Base-by-base conservation (phyloP, 2,888 invertebrate species). In the Cheilosia vernalis region DNA sequence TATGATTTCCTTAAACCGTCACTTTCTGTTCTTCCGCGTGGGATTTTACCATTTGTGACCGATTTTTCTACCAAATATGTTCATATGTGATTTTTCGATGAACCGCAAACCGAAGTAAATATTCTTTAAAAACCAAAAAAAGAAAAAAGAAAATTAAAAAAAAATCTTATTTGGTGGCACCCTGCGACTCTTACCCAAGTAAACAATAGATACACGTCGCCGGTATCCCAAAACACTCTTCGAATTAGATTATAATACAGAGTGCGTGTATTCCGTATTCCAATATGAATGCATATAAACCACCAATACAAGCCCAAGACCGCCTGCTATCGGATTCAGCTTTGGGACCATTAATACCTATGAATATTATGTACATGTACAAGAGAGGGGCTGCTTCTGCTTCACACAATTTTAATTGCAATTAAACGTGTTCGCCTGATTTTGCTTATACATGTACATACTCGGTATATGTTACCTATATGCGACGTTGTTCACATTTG, bases 131-230 rank as follows among this genome's bases (percentile, higher is more conserved):
- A 53, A 58, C 19, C 1, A 2, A 10, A 27, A 24, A 19, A 30
- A 19, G 0, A 3, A 5, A 27, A 40, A 30, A 17, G 13, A 1
- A 0, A 2, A 27, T 24, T n/a, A n/a, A n/a, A 21, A 19, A 1
- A 17, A 27, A 4, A 2, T 33, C 10, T 47, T 74, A 4, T 13
- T 37, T 6, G 47, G 4, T n/a, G 21, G 17, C 78, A 83, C 83
- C 83, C 83, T 83, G 83, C 79, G 6, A 3, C 30, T 72, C 37
- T 67, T 40, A 61, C 33, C 17, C 42, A 72, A 72, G 72, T 61
- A 63, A 78, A 77, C 77, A 82, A 64, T 69, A n/a, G 40, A 58
- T 37, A 37, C 37, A 37, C 13, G 37, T 37, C 64, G 47, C 58
- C 56, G 53, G 44, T 60, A 53, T 64, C 24, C 69, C 30, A 69